Evolutionary conservation across 2,888 invertebrate genomes (phyloP).

Genomic region (Poecilobothrus nobilitatus): DNA sequence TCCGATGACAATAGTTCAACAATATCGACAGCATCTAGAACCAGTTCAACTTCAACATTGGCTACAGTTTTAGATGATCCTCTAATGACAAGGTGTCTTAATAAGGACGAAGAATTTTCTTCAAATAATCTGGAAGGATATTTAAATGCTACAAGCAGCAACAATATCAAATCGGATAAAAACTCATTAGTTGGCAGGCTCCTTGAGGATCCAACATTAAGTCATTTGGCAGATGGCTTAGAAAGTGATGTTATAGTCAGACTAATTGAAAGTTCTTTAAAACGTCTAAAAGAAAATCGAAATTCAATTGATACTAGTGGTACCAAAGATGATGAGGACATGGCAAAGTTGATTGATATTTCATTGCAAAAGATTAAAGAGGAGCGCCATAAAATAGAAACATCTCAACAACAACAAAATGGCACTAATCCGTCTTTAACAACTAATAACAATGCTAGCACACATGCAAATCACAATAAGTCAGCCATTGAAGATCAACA

Average conservation of each 20-base stretch:
- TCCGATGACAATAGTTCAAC: slow-evolving; percentile 23
- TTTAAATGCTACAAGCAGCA: neutral
- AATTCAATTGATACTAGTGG: slow-evolving; percentile 38
- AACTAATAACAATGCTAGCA: slow-evolving; percentile 1
- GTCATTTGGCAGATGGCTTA: slow-evolving; percentile 53
- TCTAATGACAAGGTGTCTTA: neutral
- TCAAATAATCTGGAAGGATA: no score
- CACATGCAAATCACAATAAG: slow-evolving; percentile 10
- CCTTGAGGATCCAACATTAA: slow-evolving; percentile 56
- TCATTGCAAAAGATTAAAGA: slow-evolving; percentile 41
- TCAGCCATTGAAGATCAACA: slow-evolving; percentile 38
- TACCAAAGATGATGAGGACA: slow-evolving; percentile 44
- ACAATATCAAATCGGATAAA: slow-evolving; percentile 33
- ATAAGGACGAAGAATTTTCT: neutral
- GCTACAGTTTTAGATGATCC: slow-evolving; percentile 22
- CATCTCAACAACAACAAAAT: slow-evolving; percentile 12
- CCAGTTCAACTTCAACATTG: slow-evolving; percentile 38
- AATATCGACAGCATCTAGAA: slow-evolving; percentile 26
- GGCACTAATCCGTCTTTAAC: neutral
- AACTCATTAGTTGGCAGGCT: slow-evolving; percentile 50
- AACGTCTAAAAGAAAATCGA: slow-evolving; percentile 47
- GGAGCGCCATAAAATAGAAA: slow-evolving; percentile 33
- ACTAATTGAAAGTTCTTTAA: slow-evolving; percentile 58
- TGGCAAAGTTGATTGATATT: slow-evolving; percentile 42
- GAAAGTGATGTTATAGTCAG: slow-evolving; percentile 55